phyloP scores from a whole-genome alignment of 2,113 vertebrate species.

The Engraulis encrasicolus region DNA sequence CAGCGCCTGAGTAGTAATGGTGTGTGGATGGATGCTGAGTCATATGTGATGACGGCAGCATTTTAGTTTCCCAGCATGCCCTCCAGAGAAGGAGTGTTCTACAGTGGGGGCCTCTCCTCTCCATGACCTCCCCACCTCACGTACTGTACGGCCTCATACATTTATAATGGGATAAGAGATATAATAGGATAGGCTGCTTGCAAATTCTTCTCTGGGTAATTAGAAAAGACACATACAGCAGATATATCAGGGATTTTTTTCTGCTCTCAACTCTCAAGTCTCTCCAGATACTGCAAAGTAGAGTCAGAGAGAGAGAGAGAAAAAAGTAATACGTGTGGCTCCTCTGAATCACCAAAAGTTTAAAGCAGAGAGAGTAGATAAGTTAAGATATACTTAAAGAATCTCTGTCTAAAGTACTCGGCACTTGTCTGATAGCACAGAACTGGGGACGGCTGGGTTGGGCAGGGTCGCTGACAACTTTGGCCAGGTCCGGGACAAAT shows the following conservation, averaged over 20 bases:
- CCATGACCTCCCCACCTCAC: constrained; percentile 48
- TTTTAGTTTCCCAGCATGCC: neutral
- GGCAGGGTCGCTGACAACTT: too few relatives aligned
- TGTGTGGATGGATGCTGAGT: constrained; percentile 2
- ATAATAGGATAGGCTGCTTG: constrained; percentile 36
- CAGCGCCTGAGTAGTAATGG: neutral
- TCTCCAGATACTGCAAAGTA: too few relatives aligned
- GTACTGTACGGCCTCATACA: too few relatives aligned
- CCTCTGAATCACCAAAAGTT: constrained; percentile 25
- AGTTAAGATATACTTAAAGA: too few relatives aligned
- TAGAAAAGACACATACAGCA: constrained; percentile 35
- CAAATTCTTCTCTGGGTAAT: constrained; percentile 21
- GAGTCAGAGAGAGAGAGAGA: neutral
- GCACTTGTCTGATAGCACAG: constrained; percentile 18
- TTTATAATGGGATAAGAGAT: too few relatives aligned
- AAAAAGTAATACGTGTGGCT: neutral
- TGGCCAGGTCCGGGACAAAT: too few relatives aligned
- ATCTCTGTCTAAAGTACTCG: constrained; percentile 19
- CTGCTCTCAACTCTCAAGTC: constrained; percentile 10
- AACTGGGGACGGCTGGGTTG: too few relatives aligned
- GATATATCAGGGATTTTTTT: too few relatives aligned
- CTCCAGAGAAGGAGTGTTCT: constrained; percentile 29
- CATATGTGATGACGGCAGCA: constrained; percentile 29
- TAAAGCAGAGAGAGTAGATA: too few relatives aligned
- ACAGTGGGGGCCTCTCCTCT: too few relatives aligned